Evolutionary conservation across 2,113 vertebrate species (phyloP), one percentile per base, ranked within the genome.

Genomic region (Gallinago jamesoni): DNA sequence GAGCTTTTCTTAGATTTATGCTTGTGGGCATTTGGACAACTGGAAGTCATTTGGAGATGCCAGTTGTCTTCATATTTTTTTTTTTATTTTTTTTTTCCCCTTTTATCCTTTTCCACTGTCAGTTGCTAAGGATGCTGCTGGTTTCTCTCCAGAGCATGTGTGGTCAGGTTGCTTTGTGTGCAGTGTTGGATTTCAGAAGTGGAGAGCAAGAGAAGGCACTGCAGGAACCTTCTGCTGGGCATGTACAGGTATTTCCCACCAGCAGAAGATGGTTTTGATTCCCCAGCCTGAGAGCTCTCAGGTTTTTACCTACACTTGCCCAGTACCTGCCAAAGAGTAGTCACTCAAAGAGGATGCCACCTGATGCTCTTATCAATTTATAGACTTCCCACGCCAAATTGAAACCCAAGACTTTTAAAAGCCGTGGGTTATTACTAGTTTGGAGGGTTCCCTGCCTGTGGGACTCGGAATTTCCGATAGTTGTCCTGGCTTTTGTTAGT

Each of bases 1-100:
- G 93, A 92, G 90, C 63, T 97, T 98, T 95, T 90, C 95, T 95
- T 97, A 97, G 92, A 89, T 92, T 93, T 94, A 27, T 94, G 96
- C 93, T 93, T 86, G 41, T 78, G 95, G 94, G 92, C 96, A 92
- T 91, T 68, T 72, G 92, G 96, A 81, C 94, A 97, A 97, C 84
- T 97, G 90, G 92, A 97, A 97, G 90, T 87, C 90, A 87, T 95
- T 97, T 93, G 87, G 91, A 91, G 62, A 93, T 91, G 89, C 83
- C 93, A 89, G 87, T 90, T 82, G 80, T 80, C 70, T 92, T 96
- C 63, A 28, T 97, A 75, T 74, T 37, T 94, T 30, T 72, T 69
- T 21, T 28, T 28, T 75, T 57, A 35, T 94, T 39, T 86, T 77
- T 30, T 75, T 69, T 39, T 39, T 12, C 39, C 41, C 19, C 45